Percentiles rank a stretch among this genome's conserved stretches.
Evolutionary conservation across 2,888 invertebrate genomes (phyloP).

Genomic region (Chelonus formosanus): DNA sequence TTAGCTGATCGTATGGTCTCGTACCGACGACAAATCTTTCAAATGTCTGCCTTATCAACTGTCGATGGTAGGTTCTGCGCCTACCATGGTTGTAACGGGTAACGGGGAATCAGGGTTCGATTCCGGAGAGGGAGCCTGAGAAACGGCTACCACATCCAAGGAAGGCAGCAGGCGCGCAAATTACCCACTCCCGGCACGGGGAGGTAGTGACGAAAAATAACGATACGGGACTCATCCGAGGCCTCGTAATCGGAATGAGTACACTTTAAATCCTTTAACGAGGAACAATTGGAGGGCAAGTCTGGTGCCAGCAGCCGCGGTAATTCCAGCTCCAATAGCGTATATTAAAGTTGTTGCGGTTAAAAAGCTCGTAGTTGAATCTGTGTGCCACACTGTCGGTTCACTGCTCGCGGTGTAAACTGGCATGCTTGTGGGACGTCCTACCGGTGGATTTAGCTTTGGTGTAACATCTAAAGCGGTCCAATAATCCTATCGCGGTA

Average conservation of each 20-base stretch:
- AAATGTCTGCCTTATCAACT: slow-evolving; percentile 77
- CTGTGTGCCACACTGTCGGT: too few species aligned
- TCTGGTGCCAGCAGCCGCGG: slow-evolving; percentile 73
- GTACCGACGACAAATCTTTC: slow-evolving; percentile 70
- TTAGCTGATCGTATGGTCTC: slow-evolving; percentile 52
- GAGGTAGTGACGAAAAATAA: slow-evolving; percentile 76
- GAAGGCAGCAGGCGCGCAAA: slow-evolving; percentile 78
- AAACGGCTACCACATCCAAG: slow-evolving; percentile 77
- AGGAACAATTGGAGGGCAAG: too few species aligned
- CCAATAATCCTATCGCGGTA: too few species aligned
- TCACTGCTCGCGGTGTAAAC: too few species aligned
- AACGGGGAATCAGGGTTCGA: slow-evolving; percentile 79
- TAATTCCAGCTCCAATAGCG: slow-evolving; percentile 73
- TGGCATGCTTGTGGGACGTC: too few species aligned
- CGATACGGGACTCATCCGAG: slow-evolving; percentile 68
- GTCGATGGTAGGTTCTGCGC: slow-evolving; percentile 73
- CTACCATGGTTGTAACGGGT: slow-evolving; percentile 75
- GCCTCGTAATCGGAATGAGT: slow-evolving; percentile 56
- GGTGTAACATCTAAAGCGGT: too few species aligned
- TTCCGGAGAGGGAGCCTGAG: slow-evolving; percentile 71
- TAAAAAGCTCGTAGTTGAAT: too few species aligned
- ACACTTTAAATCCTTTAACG: slow-evolving; percentile 70
- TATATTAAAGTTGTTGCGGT: slow-evolving; percentile 76
- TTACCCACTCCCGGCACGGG: slow-evolving; percentile 71
- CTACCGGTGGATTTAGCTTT: too few species aligned